These are phyloP conservation scores for Nyctalus aviator DNA, from an alignment of 2,797 vertebrate genomes.

Conservation along the genomic window DNA sequence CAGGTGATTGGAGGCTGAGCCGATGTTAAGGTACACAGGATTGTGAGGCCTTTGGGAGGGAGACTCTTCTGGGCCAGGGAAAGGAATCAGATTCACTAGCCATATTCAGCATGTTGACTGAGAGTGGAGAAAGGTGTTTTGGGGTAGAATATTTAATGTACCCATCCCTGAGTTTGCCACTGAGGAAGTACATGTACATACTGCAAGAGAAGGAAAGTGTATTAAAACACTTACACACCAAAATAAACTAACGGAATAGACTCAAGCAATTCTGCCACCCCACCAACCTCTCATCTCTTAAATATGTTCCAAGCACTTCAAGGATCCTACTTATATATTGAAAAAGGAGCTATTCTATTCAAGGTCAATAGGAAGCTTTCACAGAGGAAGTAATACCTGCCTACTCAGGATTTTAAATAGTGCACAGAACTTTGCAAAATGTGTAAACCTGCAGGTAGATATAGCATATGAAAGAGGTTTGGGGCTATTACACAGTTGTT, in stretches of 20 bases:
- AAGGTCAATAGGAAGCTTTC: background rate
- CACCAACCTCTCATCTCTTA: background rate
- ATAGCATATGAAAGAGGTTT: background rate
- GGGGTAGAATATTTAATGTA: background rate
- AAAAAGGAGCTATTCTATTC: conserved; percentile 6
- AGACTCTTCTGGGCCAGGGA: background rate
- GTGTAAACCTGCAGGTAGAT: conserved; percentile 6
- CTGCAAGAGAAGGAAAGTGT: background rate
- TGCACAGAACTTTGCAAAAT: background rate
- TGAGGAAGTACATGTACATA: background rate
- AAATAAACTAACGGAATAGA: background rate
- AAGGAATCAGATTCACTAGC: background rate
- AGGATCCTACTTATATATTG: background rate
- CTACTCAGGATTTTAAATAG: background rate
- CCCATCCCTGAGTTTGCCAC: background rate
- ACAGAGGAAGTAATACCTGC: background rate
- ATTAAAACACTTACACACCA: background rate
- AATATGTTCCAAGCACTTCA: background rate
- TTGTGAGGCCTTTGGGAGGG: background rate
- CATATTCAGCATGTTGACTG: background rate
- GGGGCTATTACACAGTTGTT: background rate
- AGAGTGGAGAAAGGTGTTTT: background rate
- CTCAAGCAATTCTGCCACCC: background rate
- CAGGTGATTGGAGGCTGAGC: background rate
- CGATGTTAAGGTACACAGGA: background rate